Base-by-base conservation (phyloP, 2,797 vertebrate species). In the Anomalospiza imberbis region DNA sequence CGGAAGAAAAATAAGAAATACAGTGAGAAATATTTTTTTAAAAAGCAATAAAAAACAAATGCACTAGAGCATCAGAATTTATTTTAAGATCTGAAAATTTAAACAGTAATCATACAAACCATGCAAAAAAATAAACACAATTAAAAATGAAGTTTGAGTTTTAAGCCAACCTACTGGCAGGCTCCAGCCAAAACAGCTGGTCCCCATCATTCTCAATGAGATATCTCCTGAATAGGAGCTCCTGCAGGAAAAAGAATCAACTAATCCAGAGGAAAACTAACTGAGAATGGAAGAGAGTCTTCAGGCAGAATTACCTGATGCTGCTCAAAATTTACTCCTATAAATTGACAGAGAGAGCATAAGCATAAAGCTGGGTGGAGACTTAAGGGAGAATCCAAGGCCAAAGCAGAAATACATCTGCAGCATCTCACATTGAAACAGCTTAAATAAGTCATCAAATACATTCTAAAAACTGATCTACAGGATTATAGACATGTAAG, bases 251-350 rank as follows among this genome's bases (percentile, higher is more conserved):
- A 12, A 17, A 48, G 36, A 74, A 61, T 44, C 28, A 55, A 50
- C 42, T 55, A 60, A 79, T n/a, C 28, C 61, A 85, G 32, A 44
- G 61, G 61, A 85, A 79, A 85, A 67, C 17, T 54, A 78, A 60
- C 19, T 0, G 5, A 22, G 32, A 54, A 61, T 21, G 22, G 42
- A 61, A 73, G 16, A 61, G 13, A 65, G 13, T 55, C 36, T 73
- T 55, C 54, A 79, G 24, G 32, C 17, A 85, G 54, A 44, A 73
- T 19, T 42, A 67, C 14, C 34, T 55, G 28, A 54, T n/a, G 47
- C 14, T 34, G n/a, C 42, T 54, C 54, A 61, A 0, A 1, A 54
- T 47, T 73, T 19, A 13, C 21, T 18, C 0, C 0, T 29, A 7
- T 24, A 55, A 42, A 10, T 3, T 38, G 34, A 44, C 47, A 90